Evolutionary conservation across 2,888 invertebrate species (phyloP), one percentile per base, ranked within the genome.

Genomic region (Leptinotarsa rubiginosa): DNA sequence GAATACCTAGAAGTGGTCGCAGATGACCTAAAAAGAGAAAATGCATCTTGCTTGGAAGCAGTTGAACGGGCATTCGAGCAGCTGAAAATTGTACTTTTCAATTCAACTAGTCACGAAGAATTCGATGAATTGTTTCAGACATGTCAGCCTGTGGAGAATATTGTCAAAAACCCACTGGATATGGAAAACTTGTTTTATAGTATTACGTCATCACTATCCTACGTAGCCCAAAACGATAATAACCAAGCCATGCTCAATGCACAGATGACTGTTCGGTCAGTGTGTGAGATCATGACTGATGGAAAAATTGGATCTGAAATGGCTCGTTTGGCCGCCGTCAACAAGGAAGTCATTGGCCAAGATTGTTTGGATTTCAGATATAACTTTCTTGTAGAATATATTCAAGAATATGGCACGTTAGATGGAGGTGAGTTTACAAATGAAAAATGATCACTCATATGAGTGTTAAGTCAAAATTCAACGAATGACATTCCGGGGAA

Each of bases 151-250:
- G 90, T 96, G 67, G 90, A 92, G 78, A 87, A 90, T 12, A 91
- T 92, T 0, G 88, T 91, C 16, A 86, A 89, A 0, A 90, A 90
- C 77, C 79, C 78, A 2, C 88, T 92, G 54, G 31, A 31, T 31
- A 31, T 31, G 7, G 7, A 7, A 31, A 31, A 31, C 31, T 7
- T 31, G 7, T 31, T 31, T 31, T 7, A 5, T 4, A 31, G 31
- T 31, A 31, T 31, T 1, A 31, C 31, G 31, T 31, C 31, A 7
- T 7, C 31, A 7, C 1, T 31, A 1, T 1, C 1, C 0, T 7
- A 31, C 31, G 91, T 97, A 50, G 97, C 97, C 0, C 98, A 98
- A 84, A 98, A 98, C 86, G 97, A 97, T 86, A 95, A 95, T 84
- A 97, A 92, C 12, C 89, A 92, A 85, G 89, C 90, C 81, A 88